Evolutionary conservation across 1,140 invertebrate genomes (phyloP), one percentile per base, ranked within the genome.

Genomic region (Wiebesia pumilae): DNA sequence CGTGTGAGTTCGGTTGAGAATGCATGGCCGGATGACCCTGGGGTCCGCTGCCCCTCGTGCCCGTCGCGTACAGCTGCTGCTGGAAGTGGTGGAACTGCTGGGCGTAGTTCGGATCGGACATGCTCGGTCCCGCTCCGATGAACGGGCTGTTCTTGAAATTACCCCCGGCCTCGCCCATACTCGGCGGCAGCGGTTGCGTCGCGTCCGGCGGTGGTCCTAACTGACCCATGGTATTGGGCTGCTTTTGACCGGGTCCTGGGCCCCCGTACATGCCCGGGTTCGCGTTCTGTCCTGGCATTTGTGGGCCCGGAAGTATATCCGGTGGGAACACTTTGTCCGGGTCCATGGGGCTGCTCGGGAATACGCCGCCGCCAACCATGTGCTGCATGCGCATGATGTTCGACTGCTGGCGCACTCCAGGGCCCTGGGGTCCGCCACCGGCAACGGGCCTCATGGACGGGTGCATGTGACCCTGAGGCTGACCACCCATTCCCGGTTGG

Each of bases 1-100:
- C 90, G 84, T 94, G 94, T 47, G 92, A 90, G 83, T 94, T 94
- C 19, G 93, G 94, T 86, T 90, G 92, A 85, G 91, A 90, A 88
- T 93, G 93, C 54, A 93, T 84, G 85, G 90, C 92, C 30, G 93
- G 92, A 88, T 93, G 93, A 27, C 78, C 79, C 24, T 91, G 90
- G n/a, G 90, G 91, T 24, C 93, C 93, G 69, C 92, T 93, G 67
- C 94, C 96, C 87, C 97, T 95, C 35, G 97, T 97, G 85, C 97
- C 97, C 19, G 97, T 98, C 40, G 98, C 97, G 94, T 98, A 98
- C 83, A 98, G 94, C 92, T 98, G 97, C 91, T 98, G 98, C 91
- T 98, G 98, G 94, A 98, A 98, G 93, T 98, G 98, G 93, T 98
- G 97, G 94, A 98, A 98, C 95, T 98, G 97, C 92, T 98, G 97